Base-by-base conservation (phyloP, 2,888 invertebrate genomes). In the Parnassius apollo region DNA sequence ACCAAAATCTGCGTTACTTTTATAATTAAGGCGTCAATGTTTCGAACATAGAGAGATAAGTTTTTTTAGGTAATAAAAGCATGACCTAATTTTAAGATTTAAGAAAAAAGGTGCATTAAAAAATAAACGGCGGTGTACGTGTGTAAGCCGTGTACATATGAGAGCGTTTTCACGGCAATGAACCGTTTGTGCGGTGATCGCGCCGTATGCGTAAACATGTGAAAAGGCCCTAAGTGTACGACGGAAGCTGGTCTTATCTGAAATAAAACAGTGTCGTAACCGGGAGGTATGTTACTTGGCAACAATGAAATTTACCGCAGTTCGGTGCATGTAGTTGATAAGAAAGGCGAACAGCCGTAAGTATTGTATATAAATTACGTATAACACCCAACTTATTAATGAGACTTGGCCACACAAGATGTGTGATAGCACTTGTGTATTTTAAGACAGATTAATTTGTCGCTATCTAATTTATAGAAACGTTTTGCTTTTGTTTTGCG, bases 231-330 rank as follows among this genome's bases (percentile, higher is more conserved):
- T 35, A 35, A 70, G 61, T 49, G 49, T 50, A 61, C 68, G 69
- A 72, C 78, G 81, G 82, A 81, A 81, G 78, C 72, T 59, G 65
- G 61, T 67, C 71, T 81, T 82, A 81, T 83, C 81, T 77, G 63
- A 69, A 68, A 68, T 72, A 70, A 73, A 72, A 74, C 71, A 72
- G 69, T 70, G 70, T 72, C 68, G 68, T 52, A 68, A 68, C 50
- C 53, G 42, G 63, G 54, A 65, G 61, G 50, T 56, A 12, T 50
- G 62, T 18, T 22, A 42, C 42, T 51, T 45, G 22, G 58, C 64
- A 64, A 64, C 64, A 64, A 64, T 64, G 64, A 60, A 64, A 54
- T 57, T 35, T 12, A 52, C 18, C 62, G 53, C 49, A 44, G 53
- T 57, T 51, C 57, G 22, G 54, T 35, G 56, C 42, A 2, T 53